Conservation (phyloP, 2,888 invertebrate species). For the Empis livida region DNA sequence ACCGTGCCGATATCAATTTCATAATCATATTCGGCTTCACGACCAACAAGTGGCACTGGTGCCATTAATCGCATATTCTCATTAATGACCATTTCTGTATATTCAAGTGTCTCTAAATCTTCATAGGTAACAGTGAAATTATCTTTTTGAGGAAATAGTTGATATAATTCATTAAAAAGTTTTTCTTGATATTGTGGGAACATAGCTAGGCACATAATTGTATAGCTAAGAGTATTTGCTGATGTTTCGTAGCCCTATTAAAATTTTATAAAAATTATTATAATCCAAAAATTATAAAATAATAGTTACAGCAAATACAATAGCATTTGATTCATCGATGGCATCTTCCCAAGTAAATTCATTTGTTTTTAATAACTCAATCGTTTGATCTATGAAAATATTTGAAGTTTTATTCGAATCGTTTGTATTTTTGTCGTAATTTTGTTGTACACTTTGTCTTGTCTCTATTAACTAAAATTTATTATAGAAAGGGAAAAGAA, state of each 20-base stretch:
- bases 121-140: slow-evolving; percentile 15
- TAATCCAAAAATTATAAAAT: not conserved
- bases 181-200: slow-evolving; percentile 27
- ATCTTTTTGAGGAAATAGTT: slow-evolving; percentile 16
- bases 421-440: too few relatives aligned
- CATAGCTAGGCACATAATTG: slow-evolving; percentile 29
- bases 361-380: slow-evolving; percentile 21
- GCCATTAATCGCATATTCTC: slow-evolving; percentile 30
- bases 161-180: slow-evolving; percentile 21
- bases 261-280: not conserved
- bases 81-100: slow-evolving; percentile 30
- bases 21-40: slow-evolving; percentile 21
- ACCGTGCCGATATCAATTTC: slow-evolving; percentile 20
- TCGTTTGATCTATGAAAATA: slow-evolving; percentile 21
- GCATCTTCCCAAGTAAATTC: slow-evolving; percentile 24
- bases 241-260: slow-evolving; percentile 20
- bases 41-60: slow-evolving; percentile 28
- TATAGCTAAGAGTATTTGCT: slow-evolving; percentile 28
- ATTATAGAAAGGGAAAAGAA: too few relatives aligned
- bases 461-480: too few relatives aligned
- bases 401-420: slow-evolving; percentile 10
- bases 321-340: slow-evolving; percentile 26
- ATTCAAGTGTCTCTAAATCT: slow-evolving; percentile 23
- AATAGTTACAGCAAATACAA: slow-evolving; percentile 21
- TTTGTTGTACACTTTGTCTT: not conserved